phyloP scores from a whole-genome alignment of 2,888 invertebrate species.

The Beris chalybata region DNA sequence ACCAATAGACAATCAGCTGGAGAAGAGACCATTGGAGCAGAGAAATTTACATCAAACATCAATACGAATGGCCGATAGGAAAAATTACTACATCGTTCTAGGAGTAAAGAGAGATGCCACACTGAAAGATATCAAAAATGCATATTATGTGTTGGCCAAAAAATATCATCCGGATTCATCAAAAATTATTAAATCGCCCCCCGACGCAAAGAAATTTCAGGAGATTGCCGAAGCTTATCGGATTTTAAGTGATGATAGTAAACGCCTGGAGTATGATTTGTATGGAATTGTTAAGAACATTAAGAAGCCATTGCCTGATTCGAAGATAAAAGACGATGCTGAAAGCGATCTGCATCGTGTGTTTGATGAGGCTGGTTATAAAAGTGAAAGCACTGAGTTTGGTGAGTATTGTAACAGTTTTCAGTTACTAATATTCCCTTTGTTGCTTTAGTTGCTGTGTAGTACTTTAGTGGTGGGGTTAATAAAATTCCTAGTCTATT shows the following conservation, averaged over 20 bases:
- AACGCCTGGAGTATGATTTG: slow-evolving; percentile 65
- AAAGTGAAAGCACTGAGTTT: background rate
- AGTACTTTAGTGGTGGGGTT: no score
- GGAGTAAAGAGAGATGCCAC: slow-evolving; percentile 47
- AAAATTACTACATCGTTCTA: slow-evolving; percentile 51
- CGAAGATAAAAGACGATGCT: background rate
- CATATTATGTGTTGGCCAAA: slow-evolving; percentile 52
- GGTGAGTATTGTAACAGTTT: background rate
- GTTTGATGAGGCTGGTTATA: slow-evolving; percentile 18
- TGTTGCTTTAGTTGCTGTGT: no score
- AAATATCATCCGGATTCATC: slow-evolving; percentile 51
- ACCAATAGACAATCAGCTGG: background rate
- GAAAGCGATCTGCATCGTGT: slow-evolving; percentile 10
- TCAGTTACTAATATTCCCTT: no score
- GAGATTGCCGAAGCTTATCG: slow-evolving; percentile 99
- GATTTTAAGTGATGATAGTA: slow-evolving; percentile 78
- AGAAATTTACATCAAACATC: slow-evolving; percentile 16
- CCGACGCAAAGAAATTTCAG: slow-evolving; percentile 60
- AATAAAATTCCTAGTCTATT: no score
- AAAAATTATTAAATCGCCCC: slow-evolving; percentile 41
- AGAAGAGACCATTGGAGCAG: background rate
- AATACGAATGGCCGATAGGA: slow-evolving; percentile 25
- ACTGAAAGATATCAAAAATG: slow-evolving; percentile 49
- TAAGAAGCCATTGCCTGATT: slow-evolving; percentile 9
- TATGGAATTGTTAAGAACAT: slow-evolving; percentile 41